Evolutionary conservation across 2,113 vertebrate genomes (phyloP).

Genomic region (Semicossyphus pulcher): DNA sequence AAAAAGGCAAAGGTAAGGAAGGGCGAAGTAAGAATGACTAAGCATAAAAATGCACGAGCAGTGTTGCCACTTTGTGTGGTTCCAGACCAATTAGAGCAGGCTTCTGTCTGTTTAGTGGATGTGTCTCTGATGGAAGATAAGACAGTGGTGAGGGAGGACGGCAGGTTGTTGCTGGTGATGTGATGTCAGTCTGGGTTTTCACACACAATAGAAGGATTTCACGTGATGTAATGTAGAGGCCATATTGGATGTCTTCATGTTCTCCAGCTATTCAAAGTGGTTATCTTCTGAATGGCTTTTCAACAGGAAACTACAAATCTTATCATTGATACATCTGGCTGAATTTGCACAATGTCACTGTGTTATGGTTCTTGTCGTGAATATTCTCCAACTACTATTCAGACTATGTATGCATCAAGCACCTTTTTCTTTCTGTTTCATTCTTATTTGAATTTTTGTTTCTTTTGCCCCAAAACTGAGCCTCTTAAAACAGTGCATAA

Average conservation of each 20-base stretch:
- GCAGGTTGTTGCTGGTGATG: constrained; percentile 34
- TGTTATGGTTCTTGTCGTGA: no score
- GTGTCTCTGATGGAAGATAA: constrained; percentile 30
- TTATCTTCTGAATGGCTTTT: no score
- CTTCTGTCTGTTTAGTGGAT: constrained; percentile 33
- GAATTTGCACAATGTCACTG: no score
- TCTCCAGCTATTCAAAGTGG: no score
- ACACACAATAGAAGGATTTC: not conserved
- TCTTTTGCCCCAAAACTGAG: no score
- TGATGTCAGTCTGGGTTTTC: constrained; percentile 5
- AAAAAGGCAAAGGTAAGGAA: constrained; percentile 47
- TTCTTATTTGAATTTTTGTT: no score
- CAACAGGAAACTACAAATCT: no score
- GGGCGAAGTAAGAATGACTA: constrained; percentile 59
- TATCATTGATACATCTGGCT: no score
- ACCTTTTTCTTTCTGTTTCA: no score
- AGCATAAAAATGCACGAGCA: constrained; percentile 34
- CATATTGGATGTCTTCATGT: not conserved
- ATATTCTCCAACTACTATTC: no score
- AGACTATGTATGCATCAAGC: no score
- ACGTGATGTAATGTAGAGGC: not conserved
- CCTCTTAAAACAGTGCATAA: no score
- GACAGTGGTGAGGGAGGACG: constrained; percentile 20
- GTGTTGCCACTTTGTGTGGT: constrained; percentile 14
- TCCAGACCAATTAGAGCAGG: constrained; percentile 24